Conservation (phyloP, 2,113 vertebrate species). For the Apistogramma diplotaenia region DNA sequence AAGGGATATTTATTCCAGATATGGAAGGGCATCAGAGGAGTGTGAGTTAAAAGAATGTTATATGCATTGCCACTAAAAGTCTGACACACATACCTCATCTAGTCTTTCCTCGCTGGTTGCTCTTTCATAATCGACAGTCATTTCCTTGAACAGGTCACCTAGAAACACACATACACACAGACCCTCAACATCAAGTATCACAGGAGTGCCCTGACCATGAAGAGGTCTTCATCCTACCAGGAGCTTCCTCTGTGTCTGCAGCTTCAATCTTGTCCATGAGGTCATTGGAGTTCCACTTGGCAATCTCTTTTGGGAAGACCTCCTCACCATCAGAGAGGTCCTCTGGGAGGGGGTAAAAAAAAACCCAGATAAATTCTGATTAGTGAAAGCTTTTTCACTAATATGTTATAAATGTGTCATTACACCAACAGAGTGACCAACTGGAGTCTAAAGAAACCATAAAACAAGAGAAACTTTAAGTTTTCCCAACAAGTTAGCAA, state of each 20-base stretch:
- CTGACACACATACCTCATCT: constrained; percentile 78
- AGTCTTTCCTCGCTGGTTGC: constrained; percentile 80
- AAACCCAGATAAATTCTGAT: not conserved
- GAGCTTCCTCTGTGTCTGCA: constrained; percentile 80
- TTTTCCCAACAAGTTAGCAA: not conserved
- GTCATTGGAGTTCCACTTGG: constrained; percentile 95
- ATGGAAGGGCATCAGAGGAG: constrained; percentile 9
- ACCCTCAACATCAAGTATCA: not conserved
- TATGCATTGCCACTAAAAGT: not conserved
- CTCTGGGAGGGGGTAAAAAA: constrained; percentile 74
- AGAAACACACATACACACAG: constrained; percentile 26
- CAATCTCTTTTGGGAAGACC: constrained; percentile 88
- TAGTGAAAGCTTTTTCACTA: not conserved
- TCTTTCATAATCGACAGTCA: constrained; percentile 77
- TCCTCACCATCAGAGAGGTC: constrained; percentile 89
- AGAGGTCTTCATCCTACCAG: constrained; percentile 70
- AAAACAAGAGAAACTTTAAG: not conserved
- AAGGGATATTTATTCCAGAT: not conserved
- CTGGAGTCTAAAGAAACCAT: not conserved
- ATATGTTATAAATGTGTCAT: not conserved
- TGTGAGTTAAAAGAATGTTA: not conserved
- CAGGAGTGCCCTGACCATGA: not conserved
- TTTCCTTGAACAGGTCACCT: constrained; percentile 83
- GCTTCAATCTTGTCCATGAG: constrained; percentile 94
- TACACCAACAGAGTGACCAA: not conserved